Evolutionary conservation across 1,140 invertebrate species (phyloP).

Genomic region (Ylistrum balloti): DNA sequence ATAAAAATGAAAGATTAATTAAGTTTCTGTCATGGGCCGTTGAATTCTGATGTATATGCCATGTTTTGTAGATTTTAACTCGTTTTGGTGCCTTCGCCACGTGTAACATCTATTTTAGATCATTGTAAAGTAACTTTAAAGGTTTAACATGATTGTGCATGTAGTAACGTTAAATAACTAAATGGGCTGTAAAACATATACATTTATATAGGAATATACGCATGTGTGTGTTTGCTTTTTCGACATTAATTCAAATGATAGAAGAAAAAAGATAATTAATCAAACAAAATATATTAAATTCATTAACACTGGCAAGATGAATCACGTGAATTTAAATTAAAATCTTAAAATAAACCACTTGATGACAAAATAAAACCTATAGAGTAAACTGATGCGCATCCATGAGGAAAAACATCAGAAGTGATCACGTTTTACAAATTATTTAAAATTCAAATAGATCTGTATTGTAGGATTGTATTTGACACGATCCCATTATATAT

Average conservation of each 20-base stretch:
- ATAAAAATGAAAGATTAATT: conserved; percentile 16
- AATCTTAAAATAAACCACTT: neutral
- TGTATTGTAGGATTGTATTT: too few relatives aligned
- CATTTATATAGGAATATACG: too few relatives aligned
- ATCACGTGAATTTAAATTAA: neutral
- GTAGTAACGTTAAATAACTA: neutral
- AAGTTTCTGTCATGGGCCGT: neutral
- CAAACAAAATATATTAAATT: neutral
- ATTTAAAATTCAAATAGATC: too few relatives aligned
- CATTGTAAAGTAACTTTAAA: neutral
- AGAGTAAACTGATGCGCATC: too few relatives aligned
- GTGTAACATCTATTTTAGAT: neutral
- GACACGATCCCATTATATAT: too few relatives aligned
- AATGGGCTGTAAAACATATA: too few relatives aligned
- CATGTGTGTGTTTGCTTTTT: too few relatives aligned
- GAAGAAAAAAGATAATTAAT: too few relatives aligned
- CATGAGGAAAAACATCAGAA: too few relatives aligned
- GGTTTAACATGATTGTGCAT: neutral
- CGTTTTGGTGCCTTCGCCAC: neutral
- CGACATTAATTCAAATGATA: too few relatives aligned
- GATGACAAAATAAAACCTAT: neutral
- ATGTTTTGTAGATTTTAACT: neutral
- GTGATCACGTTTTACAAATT: too few relatives aligned
- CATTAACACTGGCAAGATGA: neutral
- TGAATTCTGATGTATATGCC: neutral